Evolutionary conservation across 2,797 vertebrate species (phyloP).

Genomic region (Acrocephalus scirpaceus): DNA sequence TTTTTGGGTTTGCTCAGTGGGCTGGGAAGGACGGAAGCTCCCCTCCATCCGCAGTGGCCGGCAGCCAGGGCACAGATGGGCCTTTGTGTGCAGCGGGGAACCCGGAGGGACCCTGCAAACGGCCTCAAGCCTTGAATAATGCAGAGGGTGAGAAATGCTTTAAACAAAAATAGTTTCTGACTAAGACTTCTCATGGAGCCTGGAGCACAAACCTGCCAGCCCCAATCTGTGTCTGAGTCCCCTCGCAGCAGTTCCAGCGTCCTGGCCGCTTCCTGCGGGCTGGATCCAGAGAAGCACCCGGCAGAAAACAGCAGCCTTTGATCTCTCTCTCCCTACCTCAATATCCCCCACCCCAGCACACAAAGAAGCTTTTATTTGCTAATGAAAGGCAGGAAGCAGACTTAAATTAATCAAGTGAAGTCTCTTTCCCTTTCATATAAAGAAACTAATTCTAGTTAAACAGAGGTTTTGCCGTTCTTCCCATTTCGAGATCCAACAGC

Average conservation of each 20-base stretch:
- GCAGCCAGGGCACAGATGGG: constrained; percentile 7
- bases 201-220: constrained; percentile 24
- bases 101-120: background rate
- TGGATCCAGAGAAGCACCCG: background rate
- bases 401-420: background rate
- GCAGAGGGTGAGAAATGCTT: constrained; percentile 25
- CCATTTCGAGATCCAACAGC: background rate
- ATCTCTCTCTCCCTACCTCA: background rate
- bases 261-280: background rate
- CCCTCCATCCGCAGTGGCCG: accelerated
- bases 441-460: background rate
- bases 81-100: background rate
- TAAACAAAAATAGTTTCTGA: constrained; percentile 51
- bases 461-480: background rate
- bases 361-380: background rate
- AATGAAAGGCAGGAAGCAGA: constrained; percentile 27
- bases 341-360: background rate
- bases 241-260: background rate
- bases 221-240: background rate
- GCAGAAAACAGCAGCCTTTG: background rate
- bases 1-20: background rate
- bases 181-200: constrained; percentile 17
- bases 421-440: background rate
- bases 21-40: background rate
- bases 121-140: constrained; percentile 17